Base-by-base conservation (phyloP, 2,888 invertebrate species). In the Megastigmus dorsalis region DNA sequence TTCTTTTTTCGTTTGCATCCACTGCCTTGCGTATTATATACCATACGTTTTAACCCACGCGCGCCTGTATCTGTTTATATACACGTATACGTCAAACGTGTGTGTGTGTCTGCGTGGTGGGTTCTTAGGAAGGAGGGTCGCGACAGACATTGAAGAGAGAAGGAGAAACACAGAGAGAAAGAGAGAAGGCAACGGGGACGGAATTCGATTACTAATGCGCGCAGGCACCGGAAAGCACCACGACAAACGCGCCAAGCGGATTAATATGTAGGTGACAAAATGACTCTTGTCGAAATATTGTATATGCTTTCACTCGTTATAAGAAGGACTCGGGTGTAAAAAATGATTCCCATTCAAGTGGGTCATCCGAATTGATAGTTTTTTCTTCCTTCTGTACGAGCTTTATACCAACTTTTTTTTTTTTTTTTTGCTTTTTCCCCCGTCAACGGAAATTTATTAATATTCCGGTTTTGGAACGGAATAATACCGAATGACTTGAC, bases 131-230 rank as follows among this genome's bases (percentile, higher is more conserved):
- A 26, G 18, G 41, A 41, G 54, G 55, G 36, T 45, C 52, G n/a
- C n/a, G 65, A 66, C 55, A 65, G 50, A 30, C 50, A 33, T 23
- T 43, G 33, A 59, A n/a, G 38, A 59, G 48, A 57, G 38, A 45
- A 33, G 43, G 36, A 41, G 28, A 72, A 69, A 62, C 52, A 63
- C 63, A 43, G 20, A 26, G 30, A 41, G 45, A 15, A 38, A 13
- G 28, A 4, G 48, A 15, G 9, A 48, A 18, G 9, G 18, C 6
- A 18, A 45, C 1, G 20, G 48, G 10, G 30, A 10, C 33, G 50
- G 50, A 59, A 59, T 68, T 68, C 68, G 59, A 68, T 68, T 68
- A 68, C 57, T 28, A 23, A 36, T 55, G 30, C 57, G 13, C 18
- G 26, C 15, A 10, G 4, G 28, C 6, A 18, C 38, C 23, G 5